Conservation (phyloP, 2,113 vertebrate genomes). For the Eublepharis macularius region DNA sequence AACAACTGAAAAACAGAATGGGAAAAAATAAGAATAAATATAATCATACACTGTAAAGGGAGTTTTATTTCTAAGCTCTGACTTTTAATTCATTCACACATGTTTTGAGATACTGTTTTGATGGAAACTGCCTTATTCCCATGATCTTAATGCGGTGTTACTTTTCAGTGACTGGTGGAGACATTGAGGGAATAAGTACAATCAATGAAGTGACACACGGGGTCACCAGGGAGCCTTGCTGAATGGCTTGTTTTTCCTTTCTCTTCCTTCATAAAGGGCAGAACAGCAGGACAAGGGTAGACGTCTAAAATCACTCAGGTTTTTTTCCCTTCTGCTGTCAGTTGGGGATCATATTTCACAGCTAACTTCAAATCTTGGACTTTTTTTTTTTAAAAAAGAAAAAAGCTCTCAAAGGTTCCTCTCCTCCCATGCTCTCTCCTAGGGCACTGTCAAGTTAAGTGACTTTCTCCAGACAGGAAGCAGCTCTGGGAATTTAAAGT, state of each 20-base stretch:
- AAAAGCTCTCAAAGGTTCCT: conserved; percentile 37
- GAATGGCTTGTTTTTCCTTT: background rate
- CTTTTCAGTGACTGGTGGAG: conserved; percentile 36
- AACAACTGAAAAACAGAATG: background rate
- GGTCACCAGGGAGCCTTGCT: conserved; percentile 58
- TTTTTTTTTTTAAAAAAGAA: background rate
- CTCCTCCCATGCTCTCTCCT: conserved; percentile 3
- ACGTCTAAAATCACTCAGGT: background rate
- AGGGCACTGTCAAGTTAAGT: conserved; percentile 5
- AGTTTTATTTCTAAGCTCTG: background rate
- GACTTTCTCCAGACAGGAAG: conserved; percentile 35
- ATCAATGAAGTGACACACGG: conserved; percentile 47
- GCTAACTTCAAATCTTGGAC: background rate
- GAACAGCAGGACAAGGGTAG: conserved; percentile 18
- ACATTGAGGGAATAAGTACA: conserved; percentile 30
- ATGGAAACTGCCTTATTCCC: conserved; percentile 8
- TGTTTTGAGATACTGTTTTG: conserved; percentile 13
- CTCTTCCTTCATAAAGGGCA: background rate
- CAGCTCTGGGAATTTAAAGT: conserved; percentile 28
- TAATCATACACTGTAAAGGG: conserved; percentile 6
- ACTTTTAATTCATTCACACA: background rate
- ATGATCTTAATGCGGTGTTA: background rate
- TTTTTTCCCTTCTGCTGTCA: background rate
- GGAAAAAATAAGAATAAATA: conserved; percentile 32
- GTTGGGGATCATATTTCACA: conserved; percentile 25